Base-by-base conservation (phyloP, 2,113 vertebrate species). In the Pteropus alecto region DNA sequence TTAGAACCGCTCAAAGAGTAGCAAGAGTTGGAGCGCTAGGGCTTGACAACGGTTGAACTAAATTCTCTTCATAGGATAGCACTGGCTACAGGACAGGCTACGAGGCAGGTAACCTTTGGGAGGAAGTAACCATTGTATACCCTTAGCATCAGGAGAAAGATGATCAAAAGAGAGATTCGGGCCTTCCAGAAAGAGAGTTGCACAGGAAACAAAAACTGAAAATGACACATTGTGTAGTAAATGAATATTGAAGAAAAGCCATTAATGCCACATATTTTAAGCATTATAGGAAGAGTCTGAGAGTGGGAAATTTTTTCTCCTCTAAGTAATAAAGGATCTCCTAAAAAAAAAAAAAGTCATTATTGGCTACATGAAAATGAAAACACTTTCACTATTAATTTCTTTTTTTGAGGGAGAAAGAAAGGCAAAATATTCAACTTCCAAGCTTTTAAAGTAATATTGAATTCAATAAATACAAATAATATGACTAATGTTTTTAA, bases 341-440 rank as follows among this genome's bases (percentile, higher is more conserved):
- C 83, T 82, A 51, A 51, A 51, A 16, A 28, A 90, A 28, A 90
- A 89, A 88, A 94, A 65, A 84, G 85, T 67, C 33, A 76, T 92
- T 93, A 90, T 73, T 87, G 71, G 46, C 24, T 41, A 51, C 43
- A 33, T 1, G 26, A 60, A 95, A 93, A 63, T 94, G 68, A 97
- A 96, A 96, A 94, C 68, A 92, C 67, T 95, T 73, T 96, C n/a
- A 73, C 65, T 90, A 87, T 77, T 88, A 84, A 73, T 73, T 96
- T 85, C 63, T 60, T 91, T 70, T 65, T 77, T 86, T 83, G 35
- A 84, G 51, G 89, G 61, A 93, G 51, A 90, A 65, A 82, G 15
- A 15, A 89, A 94, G 65, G 67, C 33, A 84, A 70, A 78, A 10
- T 13, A 77, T 67, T 67, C 19, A 65, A 82, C 41, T 43, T 76